A percentile compares a stretch with the other conserved stretches of the same genome.
Conservation (phyloP, 2,888 invertebrate genomes). For the Rapana venosa region DNA sequence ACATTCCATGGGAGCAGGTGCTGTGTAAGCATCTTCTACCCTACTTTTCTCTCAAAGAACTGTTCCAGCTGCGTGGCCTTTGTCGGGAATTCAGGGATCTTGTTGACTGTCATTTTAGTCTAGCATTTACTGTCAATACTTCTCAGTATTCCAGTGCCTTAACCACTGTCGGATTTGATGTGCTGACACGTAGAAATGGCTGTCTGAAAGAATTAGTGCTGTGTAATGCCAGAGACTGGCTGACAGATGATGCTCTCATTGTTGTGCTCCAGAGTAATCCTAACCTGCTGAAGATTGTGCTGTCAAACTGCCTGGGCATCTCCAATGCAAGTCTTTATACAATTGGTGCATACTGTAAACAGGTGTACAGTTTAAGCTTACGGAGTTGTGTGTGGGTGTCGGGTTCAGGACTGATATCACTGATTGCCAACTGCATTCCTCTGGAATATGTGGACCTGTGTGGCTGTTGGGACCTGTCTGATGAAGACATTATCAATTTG, state of each 20-base stretch:
- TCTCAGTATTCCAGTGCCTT: slow-evolving; percentile 61
- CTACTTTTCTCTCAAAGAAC: slow-evolving; percentile 81
- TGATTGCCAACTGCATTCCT: slow-evolving; percentile 83
- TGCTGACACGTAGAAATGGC: slow-evolving; percentile 81
- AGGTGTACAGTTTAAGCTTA: slow-evolving; percentile 81
- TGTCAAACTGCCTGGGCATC: slow-evolving; percentile 83
- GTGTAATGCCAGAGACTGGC: slow-evolving; percentile 81
- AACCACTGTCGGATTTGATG: slow-evolving; percentile 72
- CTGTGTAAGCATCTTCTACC: slow-evolving; percentile 82
- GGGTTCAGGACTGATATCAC: slow-evolving; percentile 82
- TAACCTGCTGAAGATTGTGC: slow-evolving; percentile 81
- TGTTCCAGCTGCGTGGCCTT: slow-evolving; percentile 83
- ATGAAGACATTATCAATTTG: slow-evolving; percentile 74
- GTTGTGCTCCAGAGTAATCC: slow-evolving; percentile 82
- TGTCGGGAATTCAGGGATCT: slow-evolving; percentile 56
- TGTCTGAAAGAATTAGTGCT: slow-evolving; percentile 82
- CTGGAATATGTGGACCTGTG: slow-evolving; percentile 84
- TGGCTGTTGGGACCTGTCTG: slow-evolving; percentile 79
- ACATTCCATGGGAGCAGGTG: slow-evolving; percentile 84
- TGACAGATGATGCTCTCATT: slow-evolving; percentile 82
- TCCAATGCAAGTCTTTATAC: slow-evolving; percentile 83
- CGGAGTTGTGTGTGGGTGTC: slow-evolving; percentile 84
- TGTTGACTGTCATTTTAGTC: slow-evolving; percentile 73
- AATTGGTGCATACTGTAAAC: slow-evolving; percentile 81
- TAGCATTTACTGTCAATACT: slow-evolving; percentile 60